Conservation (phyloP, 2,113 vertebrate genomes). For the Pionites leucogaster region DNA sequence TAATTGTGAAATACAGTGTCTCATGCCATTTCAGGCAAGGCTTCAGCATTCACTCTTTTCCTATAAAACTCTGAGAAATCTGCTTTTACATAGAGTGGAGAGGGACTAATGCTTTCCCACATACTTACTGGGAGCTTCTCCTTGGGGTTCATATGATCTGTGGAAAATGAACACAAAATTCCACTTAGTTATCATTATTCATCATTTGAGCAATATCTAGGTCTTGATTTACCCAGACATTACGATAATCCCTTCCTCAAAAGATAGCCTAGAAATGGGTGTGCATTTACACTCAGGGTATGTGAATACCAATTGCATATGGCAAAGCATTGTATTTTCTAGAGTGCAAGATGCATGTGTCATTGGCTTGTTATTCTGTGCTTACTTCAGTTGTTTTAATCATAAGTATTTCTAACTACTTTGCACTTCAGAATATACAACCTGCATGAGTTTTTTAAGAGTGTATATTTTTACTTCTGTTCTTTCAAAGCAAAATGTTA, state of each 20-base stretch:
- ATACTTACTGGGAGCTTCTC: background rate
- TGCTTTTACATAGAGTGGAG: background rate
- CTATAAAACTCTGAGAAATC: background rate
- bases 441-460: background rate
- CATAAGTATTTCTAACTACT: background rate
- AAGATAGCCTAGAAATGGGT: background rate
- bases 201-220: background rate
- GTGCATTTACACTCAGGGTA: background rate
- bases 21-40: background rate
- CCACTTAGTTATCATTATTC: background rate
- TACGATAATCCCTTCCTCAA: background rate
- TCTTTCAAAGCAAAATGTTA: background rate
- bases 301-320: background rate
- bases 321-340: background rate
- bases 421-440: background rate
- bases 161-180: background rate
- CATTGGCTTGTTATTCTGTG: background rate
- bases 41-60: background rate
- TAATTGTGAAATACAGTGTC: slow-evolving; percentile 16
- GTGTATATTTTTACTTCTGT: background rate
- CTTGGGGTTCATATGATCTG: background rate
- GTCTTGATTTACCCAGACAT: background rate
- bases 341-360: background rate
- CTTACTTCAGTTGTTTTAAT: background rate
- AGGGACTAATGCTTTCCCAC: background rate